A percentile compares a stretch with the other conserved stretches of the same genome.
Conservation (phyloP, 2,888 invertebrate genomes). For the Sisyra terminalis region DNA sequence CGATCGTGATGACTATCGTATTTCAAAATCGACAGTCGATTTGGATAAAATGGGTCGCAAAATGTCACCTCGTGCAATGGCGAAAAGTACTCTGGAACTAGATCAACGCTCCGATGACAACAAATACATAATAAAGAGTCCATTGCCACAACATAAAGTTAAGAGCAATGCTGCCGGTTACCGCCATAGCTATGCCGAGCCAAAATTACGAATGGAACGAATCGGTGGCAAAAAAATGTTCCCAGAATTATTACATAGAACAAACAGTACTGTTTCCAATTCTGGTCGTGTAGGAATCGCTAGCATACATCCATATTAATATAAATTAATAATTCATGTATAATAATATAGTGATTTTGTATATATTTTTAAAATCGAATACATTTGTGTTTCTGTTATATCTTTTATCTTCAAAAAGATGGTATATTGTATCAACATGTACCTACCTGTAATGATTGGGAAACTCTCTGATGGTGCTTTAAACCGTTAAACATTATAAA, state of each 20-base stretch:
- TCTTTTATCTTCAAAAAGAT: background rate
- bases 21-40: constrained; percentile 21
- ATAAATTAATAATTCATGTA: background rate
- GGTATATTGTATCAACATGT: background rate
- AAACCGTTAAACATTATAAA: no score
- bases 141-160: constrained; percentile 16
- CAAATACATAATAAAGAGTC: constrained; percentile 20
- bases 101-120: constrained; percentile 16
- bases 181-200: constrained; percentile 52
- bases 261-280: constrained; percentile 25
- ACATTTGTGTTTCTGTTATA: background rate
- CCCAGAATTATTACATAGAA: constrained; percentile 24
- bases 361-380: background rate
- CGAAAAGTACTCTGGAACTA: constrained; percentile 5
- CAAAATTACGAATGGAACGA: constrained; percentile 31
- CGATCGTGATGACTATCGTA: constrained; percentile 29
- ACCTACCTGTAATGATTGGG: background rate
- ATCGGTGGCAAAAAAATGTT: constrained; percentile 21
- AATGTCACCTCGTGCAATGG: constrained; percentile 2
- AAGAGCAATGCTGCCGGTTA: constrained; percentile 19
- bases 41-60: constrained; percentile 18
- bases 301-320: constrained; percentile 26
- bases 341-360: background rate
- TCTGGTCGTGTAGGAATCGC: constrained; percentile 27
- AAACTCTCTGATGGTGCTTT: no score